Conservation (phyloP, 2,113 vertebrate species). For the Brachyhypopomus occidentalis region DNA sequence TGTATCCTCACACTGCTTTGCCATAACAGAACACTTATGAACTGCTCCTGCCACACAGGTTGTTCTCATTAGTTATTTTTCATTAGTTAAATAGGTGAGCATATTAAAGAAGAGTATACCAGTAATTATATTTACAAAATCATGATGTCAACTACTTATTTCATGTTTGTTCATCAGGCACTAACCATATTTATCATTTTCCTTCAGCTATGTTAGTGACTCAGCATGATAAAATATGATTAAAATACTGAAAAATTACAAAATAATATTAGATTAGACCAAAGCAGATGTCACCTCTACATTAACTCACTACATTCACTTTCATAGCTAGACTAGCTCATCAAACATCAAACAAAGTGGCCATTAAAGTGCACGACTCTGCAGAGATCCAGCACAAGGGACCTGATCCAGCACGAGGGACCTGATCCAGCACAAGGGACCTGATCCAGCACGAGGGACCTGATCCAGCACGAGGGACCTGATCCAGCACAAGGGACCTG, state of each 20-base stretch:
- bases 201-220: background rate
- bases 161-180: background rate
- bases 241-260: background rate
- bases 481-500: background rate
- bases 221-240: background rate
- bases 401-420: too few species aligned
- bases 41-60: too few species aligned
- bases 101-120: background rate
- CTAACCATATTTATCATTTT: background rate
- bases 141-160: background rate
- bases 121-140: background rate
- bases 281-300: background rate
- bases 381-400: too few species aligned
- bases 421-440: too few species aligned
- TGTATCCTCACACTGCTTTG: too few species aligned
- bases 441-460: background rate
- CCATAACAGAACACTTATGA: too few species aligned
- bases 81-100: background rate
- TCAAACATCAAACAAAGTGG: too few species aligned
- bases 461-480: background rate
- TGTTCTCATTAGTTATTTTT: background rate
- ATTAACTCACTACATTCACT: slow-evolving; percentile 6
- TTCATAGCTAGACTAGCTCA: background rate
- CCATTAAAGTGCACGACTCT: too few species aligned
- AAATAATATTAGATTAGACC: background rate